Evolutionary conservation across 2,797 vertebrate genomes (phyloP), one percentile per base, ranked within the genome.

Genomic region (Benthosema pterotum): DNA sequence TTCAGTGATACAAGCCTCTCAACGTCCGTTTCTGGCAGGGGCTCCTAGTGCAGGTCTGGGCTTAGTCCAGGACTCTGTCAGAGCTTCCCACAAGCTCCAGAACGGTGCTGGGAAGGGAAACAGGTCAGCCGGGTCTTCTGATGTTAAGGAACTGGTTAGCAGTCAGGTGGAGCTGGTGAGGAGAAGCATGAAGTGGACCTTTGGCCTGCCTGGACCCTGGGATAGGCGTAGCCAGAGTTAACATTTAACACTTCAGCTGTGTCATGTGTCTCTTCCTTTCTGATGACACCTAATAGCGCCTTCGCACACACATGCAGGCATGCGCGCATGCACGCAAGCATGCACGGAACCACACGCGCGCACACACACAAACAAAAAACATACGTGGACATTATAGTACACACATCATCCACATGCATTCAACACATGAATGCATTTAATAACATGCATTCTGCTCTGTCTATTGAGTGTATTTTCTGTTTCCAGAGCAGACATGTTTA

Each of bases 211-310:
- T 78, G 82, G 58, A 84, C 83, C 71, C 77, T 82, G 72, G 38
- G 73, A 86, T 65, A 73, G 84, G 87, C 74, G 75, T 83, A 47
- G 63, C 48, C 70, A 69, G 56, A 17, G 88, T 91, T 91, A 91
- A 88, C 87, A 87, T 87, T 89, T 89, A 89, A 91, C 87, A 65
- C 69, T 63, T 78, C 63, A 67, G 74, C 80, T 79, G 76, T 78
- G 79, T 80, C 83, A 83, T 83, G 72, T 48, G 32, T 38, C 28
- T 32, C 32, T 38, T 38, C 32, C 32, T 38, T 38, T 38, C 8
- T 38, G 47, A 72, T 75, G 43, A 65, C 52, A 48, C 67, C 28
- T 19, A 22, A 17, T 43, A 38, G 16, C 43, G 18, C 7, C 14
- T 4, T 1, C 14, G 7, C 57, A 16, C 47, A 46, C 45, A 25